Evolutionary conservation across 2,888 invertebrate species (phyloP).

Genomic region (Geotrupes spiniger): DNA sequence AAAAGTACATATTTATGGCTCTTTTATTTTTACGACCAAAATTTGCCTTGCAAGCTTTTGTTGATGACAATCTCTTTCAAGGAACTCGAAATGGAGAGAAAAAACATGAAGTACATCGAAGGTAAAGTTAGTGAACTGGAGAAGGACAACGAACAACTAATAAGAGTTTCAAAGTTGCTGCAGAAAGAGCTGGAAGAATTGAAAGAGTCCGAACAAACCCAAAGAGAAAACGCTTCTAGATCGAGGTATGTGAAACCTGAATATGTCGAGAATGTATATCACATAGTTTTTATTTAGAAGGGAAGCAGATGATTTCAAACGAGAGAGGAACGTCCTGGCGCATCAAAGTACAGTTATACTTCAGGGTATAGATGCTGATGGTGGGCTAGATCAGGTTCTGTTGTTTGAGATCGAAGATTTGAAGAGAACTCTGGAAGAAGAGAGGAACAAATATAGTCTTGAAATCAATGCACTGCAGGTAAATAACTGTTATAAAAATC

Average conservation of each 20-base stretch:
- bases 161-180: conserved; percentile 64
- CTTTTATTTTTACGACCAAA: not conserved
- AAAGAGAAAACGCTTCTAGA: conserved; percentile 57
- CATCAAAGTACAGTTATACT: conserved; percentile 65
- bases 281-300: conserved; percentile 50
- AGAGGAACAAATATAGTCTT: conserved; percentile 55
- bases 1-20: too few relatives aligned
- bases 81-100: conserved; percentile 56
- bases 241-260: conserved; percentile 43
- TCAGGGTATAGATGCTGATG: conserved; percentile 58
- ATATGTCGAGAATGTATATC: too few relatives aligned
- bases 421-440: conserved; percentile 60
- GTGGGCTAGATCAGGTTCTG: conserved; percentile 55
- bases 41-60: too few relatives aligned
- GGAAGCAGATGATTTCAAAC: conserved; percentile 61
- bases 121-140: conserved; percentile 55
- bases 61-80: too few relatives aligned
- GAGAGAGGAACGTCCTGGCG: conserved; percentile 61
- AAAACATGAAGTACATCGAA: conserved; percentile 53
- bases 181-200: conserved; percentile 63
- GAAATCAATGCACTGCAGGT: conserved; percentile 63
- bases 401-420: conserved; percentile 63
- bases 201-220: conserved; percentile 61
- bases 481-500: too few relatives aligned
- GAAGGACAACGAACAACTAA: conserved; percentile 59